Evolutionary conservation across 2,113 vertebrate species (phyloP).

Genomic region (Campylorhamphus procurvoides): DNA sequence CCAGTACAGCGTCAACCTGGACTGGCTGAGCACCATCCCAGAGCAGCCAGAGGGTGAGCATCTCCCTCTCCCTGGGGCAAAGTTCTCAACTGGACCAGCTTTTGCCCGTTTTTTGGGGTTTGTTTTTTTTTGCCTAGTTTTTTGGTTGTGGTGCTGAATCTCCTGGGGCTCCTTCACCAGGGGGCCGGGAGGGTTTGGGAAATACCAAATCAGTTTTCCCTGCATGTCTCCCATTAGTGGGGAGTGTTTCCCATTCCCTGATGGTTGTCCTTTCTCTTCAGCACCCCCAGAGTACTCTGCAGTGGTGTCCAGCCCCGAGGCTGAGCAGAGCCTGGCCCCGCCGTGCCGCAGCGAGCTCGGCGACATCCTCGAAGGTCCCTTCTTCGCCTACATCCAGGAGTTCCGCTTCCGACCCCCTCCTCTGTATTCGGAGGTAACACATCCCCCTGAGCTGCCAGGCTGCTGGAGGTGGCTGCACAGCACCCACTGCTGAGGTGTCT

Average conservation of each 20-base stretch:
- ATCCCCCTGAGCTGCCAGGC: neutral
- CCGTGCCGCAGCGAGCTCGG: constrained; percentile 69
- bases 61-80: neutral
- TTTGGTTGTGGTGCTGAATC: neutral
- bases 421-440: constrained; percentile 88
- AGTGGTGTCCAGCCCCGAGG: constrained; percentile 81
- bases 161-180: neutral
- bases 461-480: accelerated
- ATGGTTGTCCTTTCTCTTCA: constrained; percentile 33
- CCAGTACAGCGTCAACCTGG: constrained; percentile 86
- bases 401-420: constrained; percentile 92
- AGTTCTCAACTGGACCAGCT: neutral
- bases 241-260: neutral
- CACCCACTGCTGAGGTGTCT: neutral
- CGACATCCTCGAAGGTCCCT: constrained; percentile 79
- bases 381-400: constrained; percentile 90
- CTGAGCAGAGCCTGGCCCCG: constrained; percentile 29
- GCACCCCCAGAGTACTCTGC: constrained; percentile 92
- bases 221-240: accelerated
- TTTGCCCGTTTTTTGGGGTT: neutral
- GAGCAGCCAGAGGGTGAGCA: constrained; percentile 89
- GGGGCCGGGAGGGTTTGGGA: neutral
- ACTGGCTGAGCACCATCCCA: constrained; percentile 84
- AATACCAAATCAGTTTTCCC: neutral
- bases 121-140: neutral